Evolutionary conservation across 1,140 invertebrate genomes (phyloP).

Genomic region (Chionoecetes opilio): DNA sequence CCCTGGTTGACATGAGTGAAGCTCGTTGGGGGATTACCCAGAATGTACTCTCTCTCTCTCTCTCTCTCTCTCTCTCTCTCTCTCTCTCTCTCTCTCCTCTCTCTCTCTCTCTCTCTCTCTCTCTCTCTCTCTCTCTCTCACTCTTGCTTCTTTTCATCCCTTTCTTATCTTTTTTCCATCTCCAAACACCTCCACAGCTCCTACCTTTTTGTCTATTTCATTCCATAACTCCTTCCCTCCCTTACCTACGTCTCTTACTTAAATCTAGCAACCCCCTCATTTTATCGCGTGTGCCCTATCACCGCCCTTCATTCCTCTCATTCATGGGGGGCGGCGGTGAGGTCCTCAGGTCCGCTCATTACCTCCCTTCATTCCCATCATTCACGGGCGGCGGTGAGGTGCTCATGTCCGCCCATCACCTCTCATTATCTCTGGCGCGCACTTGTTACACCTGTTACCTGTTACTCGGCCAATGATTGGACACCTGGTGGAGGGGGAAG

Average conservation of each 20-base stretch:
- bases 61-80: background rate
- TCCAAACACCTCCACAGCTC: background rate
- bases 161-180: too few species aligned
- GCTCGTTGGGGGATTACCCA: background rate
- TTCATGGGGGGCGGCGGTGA: too few species aligned
- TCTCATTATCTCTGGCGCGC: background rate
- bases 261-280: background rate
- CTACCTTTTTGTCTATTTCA: too few species aligned
- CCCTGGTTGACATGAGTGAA: background rate
- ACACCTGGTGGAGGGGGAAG: background rate
- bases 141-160: background rate
- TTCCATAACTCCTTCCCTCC: too few species aligned
- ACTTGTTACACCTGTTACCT: background rate
- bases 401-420: background rate
- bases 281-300: background rate
- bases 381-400: too few species aligned
- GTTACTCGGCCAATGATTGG: slow-evolving; percentile 21
- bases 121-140: background rate
- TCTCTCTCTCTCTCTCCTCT: background rate
- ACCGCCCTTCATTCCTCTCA: background rate
- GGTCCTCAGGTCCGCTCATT: background rate
- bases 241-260: too few species aligned
- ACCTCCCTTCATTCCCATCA: background rate
- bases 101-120: slow-evolving; percentile 9
- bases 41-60: background rate